These are phyloP conservation scores for Oceanites oceanicus DNA, from an alignment of 2,113 vertebrate species.

Conservation along the genomic window DNA sequence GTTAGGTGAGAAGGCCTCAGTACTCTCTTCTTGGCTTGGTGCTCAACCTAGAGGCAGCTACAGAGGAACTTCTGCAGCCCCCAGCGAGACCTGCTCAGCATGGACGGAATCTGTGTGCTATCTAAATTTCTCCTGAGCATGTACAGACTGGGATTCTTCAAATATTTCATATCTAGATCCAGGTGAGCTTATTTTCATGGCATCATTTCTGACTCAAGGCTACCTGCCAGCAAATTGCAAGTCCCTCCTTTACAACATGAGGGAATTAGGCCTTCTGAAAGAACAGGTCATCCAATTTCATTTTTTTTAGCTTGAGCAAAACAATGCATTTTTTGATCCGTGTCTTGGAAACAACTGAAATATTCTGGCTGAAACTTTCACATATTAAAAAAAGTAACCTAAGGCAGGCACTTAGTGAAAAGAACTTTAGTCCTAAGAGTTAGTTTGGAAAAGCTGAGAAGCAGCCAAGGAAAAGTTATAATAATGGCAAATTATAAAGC, in stretches of 20 bases:
- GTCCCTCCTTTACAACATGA: not conserved
- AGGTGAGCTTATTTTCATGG: not conserved
- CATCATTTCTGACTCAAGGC: not conserved
- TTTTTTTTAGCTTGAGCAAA: not conserved
- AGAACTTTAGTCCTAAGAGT: not conserved
- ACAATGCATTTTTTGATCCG: not conserved
- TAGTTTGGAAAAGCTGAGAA: not conserved
- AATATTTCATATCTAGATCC: not conserved
- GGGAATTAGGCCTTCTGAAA: not conserved
- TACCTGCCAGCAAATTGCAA: not conserved
- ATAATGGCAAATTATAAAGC: not conserved
- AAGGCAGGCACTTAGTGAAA: not conserved
- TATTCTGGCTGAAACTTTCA: not conserved
- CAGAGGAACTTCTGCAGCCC: not conserved
- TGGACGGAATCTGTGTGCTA: not conserved
- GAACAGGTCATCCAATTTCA: not conserved
- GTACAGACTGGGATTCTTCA: not conserved
- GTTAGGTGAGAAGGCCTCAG: not conserved
- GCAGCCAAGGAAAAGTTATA: not conserved
- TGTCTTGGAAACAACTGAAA: not conserved
- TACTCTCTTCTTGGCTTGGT: not conserved
- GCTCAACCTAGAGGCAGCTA: not conserved
- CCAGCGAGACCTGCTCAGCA: not conserved
- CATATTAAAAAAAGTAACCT: not conserved
- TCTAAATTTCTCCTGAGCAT: not conserved